These are phyloP conservation scores for Ornithoptera priamus DNA, from an alignment of 2,888 invertebrate genomes.

Conservation along the genomic window DNA sequence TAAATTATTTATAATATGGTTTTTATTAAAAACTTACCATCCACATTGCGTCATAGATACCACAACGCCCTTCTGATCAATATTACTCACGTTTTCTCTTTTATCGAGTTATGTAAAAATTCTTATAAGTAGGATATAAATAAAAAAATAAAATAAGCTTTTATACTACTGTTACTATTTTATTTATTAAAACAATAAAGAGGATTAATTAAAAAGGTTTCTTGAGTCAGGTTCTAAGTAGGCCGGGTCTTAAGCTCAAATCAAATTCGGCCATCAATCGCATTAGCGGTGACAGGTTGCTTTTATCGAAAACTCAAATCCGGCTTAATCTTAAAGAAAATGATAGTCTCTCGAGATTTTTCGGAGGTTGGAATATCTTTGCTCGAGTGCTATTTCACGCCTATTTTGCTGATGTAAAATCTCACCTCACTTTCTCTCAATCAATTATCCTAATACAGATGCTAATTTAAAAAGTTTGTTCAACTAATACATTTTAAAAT, in stretches of 20 bases:
- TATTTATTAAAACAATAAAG: not conserved
- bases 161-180: not conserved
- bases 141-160: not conserved
- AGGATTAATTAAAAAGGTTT: conserved; percentile 7
- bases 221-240: conserved; percentile 1
- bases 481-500: not conserved
- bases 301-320: conserved; percentile 29
- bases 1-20: not conserved
- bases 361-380: conserved; percentile 13
- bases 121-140: too few species aligned
- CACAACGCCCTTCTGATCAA: not conserved
- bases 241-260: conserved; percentile 16
- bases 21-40: not conserved
- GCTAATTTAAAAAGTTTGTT: not conserved
- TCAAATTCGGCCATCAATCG: conserved; percentile 30
- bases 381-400: conserved; percentile 10
- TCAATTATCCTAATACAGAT: not conserved
- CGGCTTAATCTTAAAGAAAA: conserved; percentile 27
- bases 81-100: too few species aligned
- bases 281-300: conserved; percentile 30
- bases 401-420: conserved; percentile 8
- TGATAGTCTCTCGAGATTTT: conserved; percentile 26
- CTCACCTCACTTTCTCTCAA: conserved; percentile 1
- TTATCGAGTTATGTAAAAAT: too few species aligned
- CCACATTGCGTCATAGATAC: not conserved